phyloP scores from a whole-genome alignment of 2,797 vertebrate genomes.

The Lycodopsis pacificus region DNA sequence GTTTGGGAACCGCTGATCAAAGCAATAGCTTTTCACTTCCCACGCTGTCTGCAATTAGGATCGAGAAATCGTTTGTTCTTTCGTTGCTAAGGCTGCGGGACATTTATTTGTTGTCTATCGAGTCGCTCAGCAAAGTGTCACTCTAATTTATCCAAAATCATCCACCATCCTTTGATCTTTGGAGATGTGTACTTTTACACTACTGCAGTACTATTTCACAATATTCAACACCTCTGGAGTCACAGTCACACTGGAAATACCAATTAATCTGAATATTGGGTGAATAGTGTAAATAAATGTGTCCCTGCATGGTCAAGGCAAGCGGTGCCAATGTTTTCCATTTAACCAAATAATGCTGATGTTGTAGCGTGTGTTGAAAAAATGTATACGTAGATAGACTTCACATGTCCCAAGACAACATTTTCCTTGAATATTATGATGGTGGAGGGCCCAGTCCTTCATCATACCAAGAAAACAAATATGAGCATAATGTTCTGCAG shows the following conservation, averaged over 20 bases:
- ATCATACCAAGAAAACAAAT: slow-evolving; percentile 4
- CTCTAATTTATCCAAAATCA: not conserved
- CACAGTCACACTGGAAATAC: not conserved
- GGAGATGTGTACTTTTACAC: not conserved
- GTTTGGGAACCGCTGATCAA: not conserved
- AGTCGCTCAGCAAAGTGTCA: slow-evolving; percentile 3
- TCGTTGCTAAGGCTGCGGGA: slow-evolving; percentile 20
- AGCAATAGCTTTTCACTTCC: slow-evolving; percentile 53
- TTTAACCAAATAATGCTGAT: not conserved
- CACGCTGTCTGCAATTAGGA: slow-evolving; percentile 30
- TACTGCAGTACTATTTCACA: slow-evolving; percentile 7
- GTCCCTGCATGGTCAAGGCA: not conserved
- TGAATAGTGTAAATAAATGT: not conserved
- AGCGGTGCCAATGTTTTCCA: not conserved
- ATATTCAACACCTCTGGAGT: not conserved
- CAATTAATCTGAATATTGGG: not conserved
- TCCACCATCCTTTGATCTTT: slow-evolving; percentile 21
- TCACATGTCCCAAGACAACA: slow-evolving; percentile 20
- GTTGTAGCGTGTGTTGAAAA: not conserved
- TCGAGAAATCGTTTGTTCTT: slow-evolving; percentile 38
- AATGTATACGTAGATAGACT: not conserved
- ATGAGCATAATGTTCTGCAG: not conserved
- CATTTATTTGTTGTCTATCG: slow-evolving; percentile 14
- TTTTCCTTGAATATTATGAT: slow-evolving; percentile 36
- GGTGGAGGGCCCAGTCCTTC: slow-evolving; percentile 21